Evolutionary conservation across 2,888 invertebrate genomes (phyloP).

Genomic region (Nasonia oneida): DNA sequence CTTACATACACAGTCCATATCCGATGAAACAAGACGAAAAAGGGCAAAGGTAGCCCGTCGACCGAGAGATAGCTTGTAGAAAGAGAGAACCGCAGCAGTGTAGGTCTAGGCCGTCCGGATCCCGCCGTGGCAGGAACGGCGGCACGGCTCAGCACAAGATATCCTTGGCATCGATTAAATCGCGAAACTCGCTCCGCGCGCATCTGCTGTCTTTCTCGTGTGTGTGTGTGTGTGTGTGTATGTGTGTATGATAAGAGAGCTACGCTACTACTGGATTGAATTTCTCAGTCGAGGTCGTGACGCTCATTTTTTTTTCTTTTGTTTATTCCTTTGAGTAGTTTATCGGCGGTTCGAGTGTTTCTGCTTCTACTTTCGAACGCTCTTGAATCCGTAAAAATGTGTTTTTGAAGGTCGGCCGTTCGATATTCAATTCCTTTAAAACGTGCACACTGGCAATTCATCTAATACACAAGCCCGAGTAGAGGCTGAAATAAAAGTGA

Average conservation of each 20-base stretch:
- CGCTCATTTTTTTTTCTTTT: neutral
- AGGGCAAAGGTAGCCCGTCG: neutral
- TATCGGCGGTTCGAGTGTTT: too few species aligned
- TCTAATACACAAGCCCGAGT: neutral
- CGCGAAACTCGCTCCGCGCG: neutral
- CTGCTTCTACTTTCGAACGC: neutral
- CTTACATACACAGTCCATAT: neutral
- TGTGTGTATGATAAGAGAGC: neutral
- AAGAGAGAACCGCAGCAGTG: neutral
- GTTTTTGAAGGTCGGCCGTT: neutral
- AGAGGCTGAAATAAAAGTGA: neutral
- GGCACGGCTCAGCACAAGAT: constrained; percentile 58
- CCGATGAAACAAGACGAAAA: neutral
- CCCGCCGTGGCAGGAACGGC: constrained; percentile 62
- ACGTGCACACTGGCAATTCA: neutral
- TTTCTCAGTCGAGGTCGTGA: constrained; percentile 11
- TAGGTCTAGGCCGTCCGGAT: constrained; percentile 66
- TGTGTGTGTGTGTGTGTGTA: too few species aligned
- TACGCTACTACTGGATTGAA: neutral
- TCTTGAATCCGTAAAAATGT: neutral
- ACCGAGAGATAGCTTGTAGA: neutral
- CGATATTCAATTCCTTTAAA: neutral
- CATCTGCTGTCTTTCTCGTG: constrained; percentile 14
- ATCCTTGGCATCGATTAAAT: constrained; percentile 73
- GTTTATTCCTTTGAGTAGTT: too few species aligned